Evolutionary conservation across 2,113 vertebrate species (phyloP).

Genomic region (Alaudala cheleensis): DNA sequence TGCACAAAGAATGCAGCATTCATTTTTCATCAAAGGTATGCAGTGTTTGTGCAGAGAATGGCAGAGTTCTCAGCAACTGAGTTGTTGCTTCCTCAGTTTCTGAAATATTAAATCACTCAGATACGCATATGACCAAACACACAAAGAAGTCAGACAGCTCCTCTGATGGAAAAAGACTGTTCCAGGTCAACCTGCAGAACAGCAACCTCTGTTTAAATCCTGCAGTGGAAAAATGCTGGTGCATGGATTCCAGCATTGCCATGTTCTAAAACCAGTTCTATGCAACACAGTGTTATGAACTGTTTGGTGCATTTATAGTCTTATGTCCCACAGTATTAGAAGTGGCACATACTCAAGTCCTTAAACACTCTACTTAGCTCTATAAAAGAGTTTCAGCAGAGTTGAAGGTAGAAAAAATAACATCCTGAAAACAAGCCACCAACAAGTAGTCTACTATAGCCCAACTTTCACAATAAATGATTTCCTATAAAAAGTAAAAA

Average conservation of each 20-base stretch:
- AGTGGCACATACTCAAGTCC: neutral
- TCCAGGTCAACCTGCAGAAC: constrained; percentile 37
- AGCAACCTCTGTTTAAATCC: neutral
- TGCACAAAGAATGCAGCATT: neutral
- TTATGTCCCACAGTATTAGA: neutral
- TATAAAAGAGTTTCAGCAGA: neutral
- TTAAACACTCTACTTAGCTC: neutral
- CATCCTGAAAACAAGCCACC: neutral
- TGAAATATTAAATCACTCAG: neutral
- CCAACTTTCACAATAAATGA: neutral
- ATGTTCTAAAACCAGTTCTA: neutral
- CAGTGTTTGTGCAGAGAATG: neutral
- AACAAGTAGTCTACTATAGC: neutral
- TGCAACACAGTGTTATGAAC: neutral
- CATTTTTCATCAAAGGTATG: constrained; percentile 41
- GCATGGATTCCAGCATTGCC: neutral
- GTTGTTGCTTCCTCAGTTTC: neutral
- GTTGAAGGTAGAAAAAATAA: neutral
- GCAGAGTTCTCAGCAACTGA: neutral
- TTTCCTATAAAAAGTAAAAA: neutral
- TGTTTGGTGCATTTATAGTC: neutral
- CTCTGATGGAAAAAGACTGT: constrained; percentile 36
- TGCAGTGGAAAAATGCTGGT: neutral
- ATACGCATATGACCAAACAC: neutral
- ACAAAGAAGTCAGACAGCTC: neutral